These are phyloP conservation scores for Phenganax stokvisi DNA, from an alignment of 92 coral and sea anemone genomes.

Conservation along the genomic window DNA sequence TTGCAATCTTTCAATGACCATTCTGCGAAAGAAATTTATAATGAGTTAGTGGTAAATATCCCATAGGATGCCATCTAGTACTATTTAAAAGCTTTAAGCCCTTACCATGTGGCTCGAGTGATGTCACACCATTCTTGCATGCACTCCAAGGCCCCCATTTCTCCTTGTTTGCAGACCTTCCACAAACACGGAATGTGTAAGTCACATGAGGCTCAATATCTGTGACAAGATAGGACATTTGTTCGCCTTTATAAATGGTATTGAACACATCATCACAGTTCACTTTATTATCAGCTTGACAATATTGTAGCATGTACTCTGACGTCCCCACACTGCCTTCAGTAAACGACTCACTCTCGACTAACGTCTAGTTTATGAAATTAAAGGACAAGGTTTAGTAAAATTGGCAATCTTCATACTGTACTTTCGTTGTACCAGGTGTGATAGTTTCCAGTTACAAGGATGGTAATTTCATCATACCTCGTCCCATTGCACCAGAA, in stretches of 20 bases:
- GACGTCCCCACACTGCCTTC: constrained; percentile 73
- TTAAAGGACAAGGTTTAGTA: background rate
- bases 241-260: constrained; percentile 84
- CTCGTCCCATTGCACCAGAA: constrained; percentile 96
- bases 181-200: constrained; percentile 95
- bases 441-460: background rate
- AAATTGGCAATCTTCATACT: background rate
- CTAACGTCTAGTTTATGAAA: constrained; percentile 54
- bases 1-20: constrained; percentile 89
- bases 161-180: constrained; percentile 81
- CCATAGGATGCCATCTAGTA: background rate
- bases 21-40: constrained; percentile 43
- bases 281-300: constrained; percentile 84
- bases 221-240: constrained; percentile 68
- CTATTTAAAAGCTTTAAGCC: constrained; percentile 23
- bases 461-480: constrained; percentile 26
- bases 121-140: constrained; percentile 82
- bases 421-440: too few relatives aligned
- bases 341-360: constrained; percentile 85
- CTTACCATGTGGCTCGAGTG: constrained; percentile 93
- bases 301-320: constrained; percentile 87
- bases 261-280: constrained; percentile 66
- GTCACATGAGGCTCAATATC: constrained; percentile 92
- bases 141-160: constrained; percentile 97
- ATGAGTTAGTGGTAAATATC: background rate